Evolutionary conservation across 1,140 invertebrate species (phyloP).

Genomic region (Geopemphigus sp.): DNA sequence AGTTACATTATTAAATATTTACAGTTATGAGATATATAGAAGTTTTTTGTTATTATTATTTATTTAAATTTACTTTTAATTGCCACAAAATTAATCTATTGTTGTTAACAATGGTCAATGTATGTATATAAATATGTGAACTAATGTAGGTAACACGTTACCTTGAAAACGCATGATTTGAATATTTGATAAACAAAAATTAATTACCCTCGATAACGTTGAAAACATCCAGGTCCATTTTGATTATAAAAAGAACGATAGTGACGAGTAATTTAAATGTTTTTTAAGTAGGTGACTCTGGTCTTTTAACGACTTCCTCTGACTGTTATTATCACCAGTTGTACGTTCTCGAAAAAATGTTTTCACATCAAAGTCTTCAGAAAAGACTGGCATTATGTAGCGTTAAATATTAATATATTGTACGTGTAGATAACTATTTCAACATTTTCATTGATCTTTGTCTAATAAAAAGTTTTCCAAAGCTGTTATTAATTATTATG

Average conservation of each 20-base stretch:
- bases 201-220: not conserved
- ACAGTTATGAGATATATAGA: not conserved
- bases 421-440: not conserved
- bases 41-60: not conserved
- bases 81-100: not conserved
- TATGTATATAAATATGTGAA: too few species aligned
- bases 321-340: not conserved
- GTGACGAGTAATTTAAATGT: not conserved
- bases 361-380: not conserved
- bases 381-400: not conserved
- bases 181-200: not conserved
- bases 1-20: not conserved
- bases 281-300: not conserved
- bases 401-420: not conserved
- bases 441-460: not conserved
- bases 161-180: not conserved
- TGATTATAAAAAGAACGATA: not conserved
- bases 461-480: not conserved
- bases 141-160: not conserved
- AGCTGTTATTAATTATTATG: not conserved
- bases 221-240: not conserved
- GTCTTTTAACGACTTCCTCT: not conserved
- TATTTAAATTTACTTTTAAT: not conserved
- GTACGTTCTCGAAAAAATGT: not conserved
- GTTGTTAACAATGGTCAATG: not conserved